These are phyloP conservation scores for Diadophis punctatus DNA, from an alignment of 2,113 vertebrate species.

Conservation along the genomic window DNA sequence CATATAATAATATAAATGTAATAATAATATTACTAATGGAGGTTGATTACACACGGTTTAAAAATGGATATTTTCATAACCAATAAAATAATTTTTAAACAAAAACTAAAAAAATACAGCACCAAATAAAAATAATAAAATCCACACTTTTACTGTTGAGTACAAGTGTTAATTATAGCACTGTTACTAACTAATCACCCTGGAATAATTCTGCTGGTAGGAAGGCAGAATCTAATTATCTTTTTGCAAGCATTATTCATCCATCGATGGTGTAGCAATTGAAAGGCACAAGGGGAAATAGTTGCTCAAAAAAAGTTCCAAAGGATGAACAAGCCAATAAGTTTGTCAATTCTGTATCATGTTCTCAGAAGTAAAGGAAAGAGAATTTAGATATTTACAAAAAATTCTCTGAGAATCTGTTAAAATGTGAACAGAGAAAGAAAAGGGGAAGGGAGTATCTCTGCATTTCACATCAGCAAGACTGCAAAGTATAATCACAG, in stretches of 20 bases:
- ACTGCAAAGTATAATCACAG: not conserved
- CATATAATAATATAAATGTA: not conserved
- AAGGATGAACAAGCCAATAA: constrained; percentile 17
- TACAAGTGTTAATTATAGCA: not conserved
- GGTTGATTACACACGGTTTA: no score
- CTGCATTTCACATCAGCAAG: not conserved
- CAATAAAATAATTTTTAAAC: not conserved
- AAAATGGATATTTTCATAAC: not conserved
- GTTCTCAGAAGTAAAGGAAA: not conserved
- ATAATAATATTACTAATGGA: not conserved
- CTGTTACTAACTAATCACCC: not conserved
- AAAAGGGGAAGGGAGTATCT: constrained; percentile 12
- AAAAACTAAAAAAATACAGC: not conserved
- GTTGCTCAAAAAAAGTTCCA: not conserved
- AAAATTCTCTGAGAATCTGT: constrained; percentile 1
- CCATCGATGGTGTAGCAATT: not conserved
- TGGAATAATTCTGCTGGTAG: not conserved
- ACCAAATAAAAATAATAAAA: not conserved
- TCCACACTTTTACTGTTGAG: not conserved
- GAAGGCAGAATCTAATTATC: not conserved
- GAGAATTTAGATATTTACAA: not conserved
- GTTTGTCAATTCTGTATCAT: constrained; percentile 16
- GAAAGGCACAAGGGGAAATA: not conserved
- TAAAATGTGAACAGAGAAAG: not conserved
- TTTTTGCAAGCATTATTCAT: not conserved